Conservation (phyloP, 2,888 invertebrate species). For the Macroteleia sp. region DNA sequence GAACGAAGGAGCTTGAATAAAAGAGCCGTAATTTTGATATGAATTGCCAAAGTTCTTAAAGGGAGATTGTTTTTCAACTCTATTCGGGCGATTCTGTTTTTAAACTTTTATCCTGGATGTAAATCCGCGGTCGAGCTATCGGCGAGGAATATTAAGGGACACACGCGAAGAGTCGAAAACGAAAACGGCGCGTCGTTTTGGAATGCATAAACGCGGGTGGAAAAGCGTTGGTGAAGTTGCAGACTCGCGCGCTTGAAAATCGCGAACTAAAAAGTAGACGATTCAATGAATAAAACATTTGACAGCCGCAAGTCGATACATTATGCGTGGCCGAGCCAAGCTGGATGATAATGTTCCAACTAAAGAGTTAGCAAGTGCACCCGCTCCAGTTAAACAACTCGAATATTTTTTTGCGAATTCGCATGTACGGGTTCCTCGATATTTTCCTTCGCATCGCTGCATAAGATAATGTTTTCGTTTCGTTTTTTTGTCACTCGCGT, state of each 20-base stretch:
- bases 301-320: constrained; percentile 73
- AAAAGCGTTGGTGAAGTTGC: constrained; percentile 67
- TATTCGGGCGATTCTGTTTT: constrained; percentile 29
- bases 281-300: constrained; percentile 82
- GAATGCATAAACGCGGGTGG: constrained; percentile 76
- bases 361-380: constrained; percentile 66
- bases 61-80: constrained; percentile 47
- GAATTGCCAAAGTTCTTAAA: no score
- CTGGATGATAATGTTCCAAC: constrained; percentile 65
- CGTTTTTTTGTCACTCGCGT: no score
- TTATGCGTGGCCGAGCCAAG: constrained; percentile 68
- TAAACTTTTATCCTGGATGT: constrained; percentile 48
- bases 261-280: constrained; percentile 75
- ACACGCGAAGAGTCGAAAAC: constrained; percentile 35
- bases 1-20: no score
- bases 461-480: neutral
- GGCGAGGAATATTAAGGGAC: constrained; percentile 51
- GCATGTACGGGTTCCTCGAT: no score
- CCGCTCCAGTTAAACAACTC: constrained; percentile 39
- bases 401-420: constrained; percentile 6
- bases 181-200: constrained; percentile 53
- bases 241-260: constrained; percentile 64
- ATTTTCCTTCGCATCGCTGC: constrained; percentile 1
- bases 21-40: no score
- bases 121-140: constrained; percentile 37